Evolutionary conservation across 2,888 invertebrate genomes (phyloP).

Genomic region (Drosophila imparisetae): DNA sequence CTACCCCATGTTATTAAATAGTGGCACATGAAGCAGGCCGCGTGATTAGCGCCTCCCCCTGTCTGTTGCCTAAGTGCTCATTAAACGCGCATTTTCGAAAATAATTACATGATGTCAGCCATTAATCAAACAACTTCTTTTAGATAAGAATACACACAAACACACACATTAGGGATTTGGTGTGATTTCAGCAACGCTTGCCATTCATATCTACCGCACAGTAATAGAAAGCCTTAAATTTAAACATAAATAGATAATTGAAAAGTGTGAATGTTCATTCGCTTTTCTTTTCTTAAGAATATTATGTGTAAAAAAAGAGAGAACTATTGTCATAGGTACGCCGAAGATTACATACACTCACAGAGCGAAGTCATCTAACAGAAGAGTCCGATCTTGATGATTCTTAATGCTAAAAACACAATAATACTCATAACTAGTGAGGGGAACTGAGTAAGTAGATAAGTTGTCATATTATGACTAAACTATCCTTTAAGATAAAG

Average conservation of each 20-base stretch:
- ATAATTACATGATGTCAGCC: constrained; percentile 64
- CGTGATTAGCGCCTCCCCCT: constrained; percentile 44
- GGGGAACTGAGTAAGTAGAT: neutral
- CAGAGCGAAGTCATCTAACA: neutral
- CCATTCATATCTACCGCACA: neutral
- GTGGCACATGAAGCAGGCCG: constrained; percentile 11
- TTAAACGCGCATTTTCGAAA: constrained; percentile 44
- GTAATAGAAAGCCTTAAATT: neutral
- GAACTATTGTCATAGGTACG: neutral
- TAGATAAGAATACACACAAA: constrained; percentile 6
- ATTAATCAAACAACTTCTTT: constrained; percentile 25
- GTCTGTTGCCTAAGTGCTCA: constrained; percentile 15
- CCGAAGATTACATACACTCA: neutral
- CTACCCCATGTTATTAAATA: constrained; percentile 35
- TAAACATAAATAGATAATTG: neutral
- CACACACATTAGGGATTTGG: neutral
- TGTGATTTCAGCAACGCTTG: neutral
- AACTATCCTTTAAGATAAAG: neutral
- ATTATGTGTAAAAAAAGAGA: neutral
- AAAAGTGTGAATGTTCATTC: neutral
- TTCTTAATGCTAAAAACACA: neutral
- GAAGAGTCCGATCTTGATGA: neutral
- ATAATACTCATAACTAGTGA: neutral
- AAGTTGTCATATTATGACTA: neutral
- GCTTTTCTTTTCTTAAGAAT: neutral